Conservation (phyloP, 2,797 vertebrate species). For the Sebastes goodei region DNA sequence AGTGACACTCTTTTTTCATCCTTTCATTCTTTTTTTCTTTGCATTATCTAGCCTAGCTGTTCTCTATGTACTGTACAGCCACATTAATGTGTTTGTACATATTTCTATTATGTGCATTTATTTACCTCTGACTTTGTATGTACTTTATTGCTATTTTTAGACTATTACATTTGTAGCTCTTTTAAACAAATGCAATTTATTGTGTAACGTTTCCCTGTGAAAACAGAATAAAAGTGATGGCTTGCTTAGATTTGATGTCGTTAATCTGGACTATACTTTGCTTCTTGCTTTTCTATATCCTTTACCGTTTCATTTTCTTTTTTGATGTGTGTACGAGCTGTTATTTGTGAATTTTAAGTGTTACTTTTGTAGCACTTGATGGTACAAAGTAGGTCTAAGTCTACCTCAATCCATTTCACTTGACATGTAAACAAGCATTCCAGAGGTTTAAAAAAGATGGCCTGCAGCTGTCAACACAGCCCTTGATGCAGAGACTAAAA, state of each 20-base stretch:
- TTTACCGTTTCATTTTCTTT: not conserved
- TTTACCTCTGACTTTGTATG: not conserved
- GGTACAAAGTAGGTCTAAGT: not conserved
- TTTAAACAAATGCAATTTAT: not conserved
- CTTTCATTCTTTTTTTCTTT: not conserved
- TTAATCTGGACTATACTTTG: not conserved
- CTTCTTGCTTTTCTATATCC: not conserved
- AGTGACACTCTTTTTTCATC: not conserved
- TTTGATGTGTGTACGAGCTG: not conserved
- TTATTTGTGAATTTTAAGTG: not conserved
- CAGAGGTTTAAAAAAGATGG: constrained; percentile 13
- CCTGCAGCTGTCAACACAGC: constrained; percentile 36
- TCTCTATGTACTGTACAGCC: not conserved
- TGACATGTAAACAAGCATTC: constrained; percentile 19
- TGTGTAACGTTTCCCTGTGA: not conserved
- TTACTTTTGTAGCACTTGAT: not conserved
- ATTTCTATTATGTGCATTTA: not conserved
- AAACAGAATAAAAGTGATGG: not conserved
- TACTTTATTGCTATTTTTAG: not conserved
- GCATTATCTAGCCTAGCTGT: not conserved
- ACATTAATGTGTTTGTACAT: not conserved
- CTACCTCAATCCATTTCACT: constrained; percentile 4
- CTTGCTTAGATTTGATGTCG: not conserved
- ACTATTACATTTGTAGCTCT: not conserved
- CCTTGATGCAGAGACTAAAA: constrained; percentile 46